Conservation (phyloP, 1,140 invertebrate species). For the Pogonomyrmex californicus region DNA sequence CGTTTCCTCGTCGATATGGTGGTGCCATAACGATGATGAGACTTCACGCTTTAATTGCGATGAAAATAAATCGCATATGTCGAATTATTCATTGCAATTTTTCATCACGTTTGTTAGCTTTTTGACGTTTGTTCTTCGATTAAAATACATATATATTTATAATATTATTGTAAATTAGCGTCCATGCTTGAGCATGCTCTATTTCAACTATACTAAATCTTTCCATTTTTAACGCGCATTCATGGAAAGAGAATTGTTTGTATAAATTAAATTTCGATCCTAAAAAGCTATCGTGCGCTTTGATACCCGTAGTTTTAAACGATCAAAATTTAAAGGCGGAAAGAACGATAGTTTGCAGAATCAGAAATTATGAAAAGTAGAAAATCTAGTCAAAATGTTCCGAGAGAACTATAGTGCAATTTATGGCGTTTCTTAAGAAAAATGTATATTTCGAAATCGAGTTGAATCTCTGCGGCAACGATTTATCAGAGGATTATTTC, state of each 20-base stretch:
- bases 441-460: slow-evolving; percentile 29
- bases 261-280: not conserved
- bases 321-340: not conserved
- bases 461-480: slow-evolving; percentile 29
- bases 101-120: slow-evolving; percentile 16
- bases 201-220: slow-evolving; percentile 26
- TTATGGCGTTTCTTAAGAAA: slow-evolving; percentile 38
- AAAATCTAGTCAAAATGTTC: slow-evolving; percentile 72
- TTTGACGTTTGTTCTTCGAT: not conserved
- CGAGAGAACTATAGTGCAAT: not conserved
- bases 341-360: not conserved
- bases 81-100: not conserved
- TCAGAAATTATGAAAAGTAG: slow-evolving; percentile 15
- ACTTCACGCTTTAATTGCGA: not conserved
- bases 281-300: not conserved
- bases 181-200: slow-evolving; percentile 21
- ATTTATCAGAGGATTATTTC: slow-evolving; percentile 4
- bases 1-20: not conserved
- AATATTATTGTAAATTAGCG: slow-evolving; percentile 26
- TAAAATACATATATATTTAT: slow-evolving; percentile 8
- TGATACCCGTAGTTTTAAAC: slow-evolving; percentile 3
- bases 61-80: not conserved
- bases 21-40: not conserved
- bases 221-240: slow-evolving; percentile 5
- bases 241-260: not conserved